phyloP scores from a whole-genome alignment of 1,140 invertebrate genomes.

The Bombus waltoni region DNA sequence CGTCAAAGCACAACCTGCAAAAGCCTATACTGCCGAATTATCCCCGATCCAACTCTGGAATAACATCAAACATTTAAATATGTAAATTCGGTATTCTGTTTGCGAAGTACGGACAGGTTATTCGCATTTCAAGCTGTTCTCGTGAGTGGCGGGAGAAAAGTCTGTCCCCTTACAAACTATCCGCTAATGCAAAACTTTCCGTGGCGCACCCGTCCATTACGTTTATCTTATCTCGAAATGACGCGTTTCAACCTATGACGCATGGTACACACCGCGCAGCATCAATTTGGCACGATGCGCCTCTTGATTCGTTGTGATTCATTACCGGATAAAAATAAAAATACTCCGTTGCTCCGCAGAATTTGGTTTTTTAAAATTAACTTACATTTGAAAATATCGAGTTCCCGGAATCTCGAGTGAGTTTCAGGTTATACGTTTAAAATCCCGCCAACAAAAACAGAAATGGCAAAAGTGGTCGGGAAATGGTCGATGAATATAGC shows the following conservation, averaged over 20 bases:
- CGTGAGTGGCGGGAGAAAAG: not conserved
- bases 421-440: no score
- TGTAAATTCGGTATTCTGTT: not conserved
- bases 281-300: not conserved
- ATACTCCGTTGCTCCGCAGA: no score
- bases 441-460: no score
- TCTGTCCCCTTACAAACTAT: not conserved
- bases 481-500: no score
- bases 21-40: not conserved
- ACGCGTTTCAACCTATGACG: slow-evolving; percentile 15
- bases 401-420: no score
- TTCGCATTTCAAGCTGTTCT: not conserved
- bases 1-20: not conserved
- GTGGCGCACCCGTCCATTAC: slow-evolving; percentile 12
- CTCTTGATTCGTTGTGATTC: slow-evolving; percentile 12
- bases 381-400: not conserved
- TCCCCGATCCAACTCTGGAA: not conserved
- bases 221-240: slow-evolving; percentile 27
- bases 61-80: not conserved
- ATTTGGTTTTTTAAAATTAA: not conserved
- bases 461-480: no score
- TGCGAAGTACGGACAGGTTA: no score
- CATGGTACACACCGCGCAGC: slow-evolving; percentile 3
- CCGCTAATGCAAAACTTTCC: slow-evolving; percentile 20
- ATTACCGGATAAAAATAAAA: not conserved